A percentile compares a stretch with the other conserved stretches of the same genome.
Evolutionary conservation across 2,797 vertebrate species (phyloP).

Genomic region (Microcaecilia unicolor): DNA sequence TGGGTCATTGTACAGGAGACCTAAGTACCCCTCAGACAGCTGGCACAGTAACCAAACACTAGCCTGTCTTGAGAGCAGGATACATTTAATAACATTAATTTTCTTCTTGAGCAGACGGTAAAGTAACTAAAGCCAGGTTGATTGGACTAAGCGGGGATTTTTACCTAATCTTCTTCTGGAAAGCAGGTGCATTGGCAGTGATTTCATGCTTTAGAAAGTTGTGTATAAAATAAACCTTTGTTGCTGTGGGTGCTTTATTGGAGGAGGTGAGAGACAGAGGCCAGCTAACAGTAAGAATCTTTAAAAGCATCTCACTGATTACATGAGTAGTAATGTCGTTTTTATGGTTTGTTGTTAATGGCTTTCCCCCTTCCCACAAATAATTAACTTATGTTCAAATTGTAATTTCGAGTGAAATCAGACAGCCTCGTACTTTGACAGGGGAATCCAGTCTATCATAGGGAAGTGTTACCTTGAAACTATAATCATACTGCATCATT

Average conservation of each 20-base stretch:
- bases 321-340: slow-evolving; percentile 37
- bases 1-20: slow-evolving; percentile 33
- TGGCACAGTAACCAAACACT: slow-evolving; percentile 47
- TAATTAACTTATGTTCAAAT: slow-evolving; percentile 25
- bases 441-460: background rate
- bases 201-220: slow-evolving; percentile 34
- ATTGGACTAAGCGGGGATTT: slow-evolving; percentile 42
- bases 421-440: slow-evolving; percentile 24
- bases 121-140: slow-evolving; percentile 57
- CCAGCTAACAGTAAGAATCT: slow-evolving; percentile 34
- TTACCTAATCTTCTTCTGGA: slow-evolving; percentile 53
- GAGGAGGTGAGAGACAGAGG: no score
- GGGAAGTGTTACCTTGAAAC: background rate
- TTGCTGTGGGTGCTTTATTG: slow-evolving; percentile 19
- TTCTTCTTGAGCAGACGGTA: slow-evolving; percentile 52
- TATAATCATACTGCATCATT: slow-evolving; percentile 1
- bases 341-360: slow-evolving; percentile 34
- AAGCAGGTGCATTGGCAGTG: slow-evolving; percentile 51
- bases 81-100: slow-evolving; percentile 46
- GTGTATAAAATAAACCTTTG: slow-evolving; percentile 42
- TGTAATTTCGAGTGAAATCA: slow-evolving; percentile 42
- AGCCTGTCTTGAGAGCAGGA: slow-evolving; percentile 36
- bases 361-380: slow-evolving; percentile 33
- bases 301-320: slow-evolving; percentile 44
- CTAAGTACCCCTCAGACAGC: slow-evolving; percentile 43